phyloP scores from a whole-genome alignment of 2,888 invertebrate genomes.

The Rhyacophila evoluta region DNA sequence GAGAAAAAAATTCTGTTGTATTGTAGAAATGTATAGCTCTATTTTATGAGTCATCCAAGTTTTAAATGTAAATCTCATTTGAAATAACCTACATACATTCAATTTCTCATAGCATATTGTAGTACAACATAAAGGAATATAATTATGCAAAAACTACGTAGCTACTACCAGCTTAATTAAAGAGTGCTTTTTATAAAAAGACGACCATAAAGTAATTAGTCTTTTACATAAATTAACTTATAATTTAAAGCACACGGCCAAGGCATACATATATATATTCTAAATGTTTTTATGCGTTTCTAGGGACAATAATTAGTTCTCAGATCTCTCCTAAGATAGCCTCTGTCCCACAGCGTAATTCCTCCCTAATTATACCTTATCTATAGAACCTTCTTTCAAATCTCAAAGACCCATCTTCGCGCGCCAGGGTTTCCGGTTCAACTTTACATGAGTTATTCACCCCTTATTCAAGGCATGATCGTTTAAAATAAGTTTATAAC shows the following conservation, averaged over 20 bases:
- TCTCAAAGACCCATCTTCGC: conserved; percentile 44
- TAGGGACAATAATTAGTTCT: conserved; percentile 5
- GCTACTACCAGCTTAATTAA: not conserved
- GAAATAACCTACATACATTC: too few relatives aligned
- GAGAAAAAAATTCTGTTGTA: too few relatives aligned
- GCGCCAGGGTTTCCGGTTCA: not conserved
- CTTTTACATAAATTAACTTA: not conserved
- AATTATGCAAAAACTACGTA: too few relatives aligned
- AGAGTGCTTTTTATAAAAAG: not conserved
- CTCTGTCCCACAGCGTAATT: conserved; percentile 36
- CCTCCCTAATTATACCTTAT: conserved; percentile 50
- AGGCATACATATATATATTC: not conserved
- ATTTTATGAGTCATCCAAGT: too few relatives aligned
- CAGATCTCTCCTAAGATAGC: conserved; percentile 17
- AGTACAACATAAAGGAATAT: too few relatives aligned
- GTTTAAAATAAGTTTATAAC: not conserved
- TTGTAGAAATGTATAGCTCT: too few relatives aligned
- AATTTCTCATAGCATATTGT: too few relatives aligned
- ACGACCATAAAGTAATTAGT: not conserved
- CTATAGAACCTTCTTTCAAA: conserved; percentile 48
- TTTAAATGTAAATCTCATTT: too few relatives aligned
- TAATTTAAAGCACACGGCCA: not conserved
- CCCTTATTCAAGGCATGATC: not conserved
- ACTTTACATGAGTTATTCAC: too few relatives aligned
- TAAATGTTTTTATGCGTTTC: not conserved